Conservation (phyloP, 2,888 invertebrate species). For the Troides oblongomaculatus region DNA sequence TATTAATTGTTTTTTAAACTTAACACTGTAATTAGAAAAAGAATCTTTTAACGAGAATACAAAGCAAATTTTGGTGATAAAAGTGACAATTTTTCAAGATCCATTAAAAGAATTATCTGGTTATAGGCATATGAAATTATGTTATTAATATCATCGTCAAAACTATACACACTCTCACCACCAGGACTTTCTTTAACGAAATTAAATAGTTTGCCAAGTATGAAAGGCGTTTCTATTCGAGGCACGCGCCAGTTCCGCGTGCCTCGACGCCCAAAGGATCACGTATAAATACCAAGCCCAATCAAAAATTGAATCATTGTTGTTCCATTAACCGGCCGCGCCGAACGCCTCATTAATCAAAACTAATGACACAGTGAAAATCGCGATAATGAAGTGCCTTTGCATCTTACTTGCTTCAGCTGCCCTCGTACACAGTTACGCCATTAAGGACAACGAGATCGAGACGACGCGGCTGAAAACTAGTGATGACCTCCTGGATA, state of each 20-base stretch:
- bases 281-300: constrained; percentile 85
- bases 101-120: too few relatives aligned
- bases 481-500: constrained; percentile 85
- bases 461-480: constrained; percentile 79
- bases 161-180: constrained; percentile 66
- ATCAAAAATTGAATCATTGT: constrained; percentile 80
- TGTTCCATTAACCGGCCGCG: constrained; percentile 73
- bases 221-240: constrained; percentile 60
- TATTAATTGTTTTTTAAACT: too few relatives aligned
- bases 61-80: too few relatives aligned
- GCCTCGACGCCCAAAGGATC: constrained; percentile 78
- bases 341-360: constrained; percentile 71
- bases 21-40: too few relatives aligned
- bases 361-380: constrained; percentile 70
- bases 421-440: constrained; percentile 69
- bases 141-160: constrained; percentile 23
- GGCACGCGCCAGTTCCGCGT: constrained; percentile 62
- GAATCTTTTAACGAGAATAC: too few relatives aligned
- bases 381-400: constrained; percentile 72
- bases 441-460: constrained; percentile 79
- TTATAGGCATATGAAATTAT: constrained; percentile 6
- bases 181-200: constrained; percentile 76
- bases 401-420: constrained; percentile 76
- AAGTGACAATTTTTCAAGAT: too few relatives aligned
- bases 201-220: constrained; percentile 73